Conservation (phyloP, 2,797 vertebrate species). For the Pachyuromys duprasi region DNA sequence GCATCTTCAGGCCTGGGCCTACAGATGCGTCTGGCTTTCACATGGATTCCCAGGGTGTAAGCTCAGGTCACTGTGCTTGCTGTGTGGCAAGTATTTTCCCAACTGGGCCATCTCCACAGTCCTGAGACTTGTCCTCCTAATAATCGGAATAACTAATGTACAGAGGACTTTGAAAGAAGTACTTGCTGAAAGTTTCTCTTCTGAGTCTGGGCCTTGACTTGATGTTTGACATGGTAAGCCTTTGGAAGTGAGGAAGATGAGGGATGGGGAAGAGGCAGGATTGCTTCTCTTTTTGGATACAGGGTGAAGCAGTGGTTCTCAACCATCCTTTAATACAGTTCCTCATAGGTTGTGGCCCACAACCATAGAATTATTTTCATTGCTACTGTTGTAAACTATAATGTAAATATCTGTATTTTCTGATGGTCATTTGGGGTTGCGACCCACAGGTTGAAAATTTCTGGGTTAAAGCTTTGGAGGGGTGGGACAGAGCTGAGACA, state of each 20-base stretch:
- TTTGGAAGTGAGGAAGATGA: background rate
- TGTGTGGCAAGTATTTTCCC: background rate
- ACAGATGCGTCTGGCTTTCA: background rate
- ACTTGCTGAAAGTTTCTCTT: background rate
- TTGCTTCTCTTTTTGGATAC: background rate
- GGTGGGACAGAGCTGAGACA: too few relatives aligned
- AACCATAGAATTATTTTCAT: background rate
- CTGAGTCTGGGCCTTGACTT: background rate
- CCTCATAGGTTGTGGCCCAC: background rate
- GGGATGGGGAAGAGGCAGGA: background rate
- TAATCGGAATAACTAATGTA: background rate
- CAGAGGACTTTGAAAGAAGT: background rate
- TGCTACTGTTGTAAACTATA: background rate
- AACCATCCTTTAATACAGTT: background rate
- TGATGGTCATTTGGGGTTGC: background rate
- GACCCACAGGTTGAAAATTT: background rate
- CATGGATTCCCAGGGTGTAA: background rate
- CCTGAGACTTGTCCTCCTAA: background rate
- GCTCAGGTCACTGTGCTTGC: background rate
- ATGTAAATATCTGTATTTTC: background rate
- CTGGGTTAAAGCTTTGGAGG: background rate
- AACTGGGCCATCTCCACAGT: too few relatives aligned
- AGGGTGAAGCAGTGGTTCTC: background rate
- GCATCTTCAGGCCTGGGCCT: background rate
- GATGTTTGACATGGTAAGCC: background rate